Evolutionary conservation across 2,888 invertebrate genomes (phyloP), one percentile per base, ranked within the genome.

Genomic region (Drosophila anomalipes): DNA sequence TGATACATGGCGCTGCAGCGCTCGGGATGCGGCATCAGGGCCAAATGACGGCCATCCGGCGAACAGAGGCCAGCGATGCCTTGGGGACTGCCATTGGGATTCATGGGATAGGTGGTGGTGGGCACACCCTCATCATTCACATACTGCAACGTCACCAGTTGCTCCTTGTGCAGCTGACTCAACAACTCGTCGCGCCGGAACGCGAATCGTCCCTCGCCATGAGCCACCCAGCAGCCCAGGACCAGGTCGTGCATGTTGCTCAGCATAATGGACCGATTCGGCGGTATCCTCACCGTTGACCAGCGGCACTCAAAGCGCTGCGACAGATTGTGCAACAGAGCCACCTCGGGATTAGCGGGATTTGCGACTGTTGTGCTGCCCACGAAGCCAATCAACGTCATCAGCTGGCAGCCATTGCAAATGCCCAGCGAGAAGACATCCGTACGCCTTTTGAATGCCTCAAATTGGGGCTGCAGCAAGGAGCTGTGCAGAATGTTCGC

Each of bases 21-120:
- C 94, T 99, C 99, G 0, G 99, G 99, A 94, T 99, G 99, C 4
- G 99, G 99, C 99, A 99, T 99, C 95, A 99, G 95, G 0, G 99
- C 99, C 83, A 99, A 94, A 94, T 99, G 99, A 6, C 99, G 95
- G 0, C 99, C 99, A 94, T 99, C 96, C 1, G 93, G 91, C 0
- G 99, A 99, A 85, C 98, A 97, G 65, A 99, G 94, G 19, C 97
- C 99, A 32, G 99, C 99, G 76, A 98, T 95, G 30, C 98, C 99
- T 84, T 95, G 96, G 2, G 85, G 94, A 91, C 97, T 97, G 71
- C 98, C 98, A 92, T 98, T 99, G 1, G 99, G 99, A 94, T 99
- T 99, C 95, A 97, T 95, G 0, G 99, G 99, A 94, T 99, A 99
- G 0, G 91, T 91, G 91, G 97, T 96, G 0, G 98, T 98, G 0